phyloP scores from a whole-genome alignment of 2,797 vertebrate genomes.

The Odontamblyopus rebecca region DNA sequence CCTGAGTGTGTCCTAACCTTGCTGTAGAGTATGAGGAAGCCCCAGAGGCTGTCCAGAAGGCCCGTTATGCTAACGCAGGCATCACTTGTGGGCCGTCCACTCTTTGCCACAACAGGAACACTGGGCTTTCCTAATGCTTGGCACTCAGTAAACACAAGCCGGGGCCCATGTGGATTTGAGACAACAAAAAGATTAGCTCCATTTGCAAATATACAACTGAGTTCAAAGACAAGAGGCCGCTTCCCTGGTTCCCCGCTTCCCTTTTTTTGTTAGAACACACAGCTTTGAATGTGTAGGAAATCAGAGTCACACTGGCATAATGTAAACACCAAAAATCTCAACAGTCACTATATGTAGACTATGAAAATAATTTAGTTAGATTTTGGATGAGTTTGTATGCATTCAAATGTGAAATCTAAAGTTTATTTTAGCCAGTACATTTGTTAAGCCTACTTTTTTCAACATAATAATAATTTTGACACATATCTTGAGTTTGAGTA shows the following conservation, averaged over 20 bases:
- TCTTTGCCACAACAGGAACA: conserved; percentile 64
- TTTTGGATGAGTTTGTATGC: background rate
- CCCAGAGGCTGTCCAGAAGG: conserved; percentile 23
- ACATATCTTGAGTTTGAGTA: too few species aligned
- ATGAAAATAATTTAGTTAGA: background rate
- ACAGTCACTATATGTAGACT: background rate
- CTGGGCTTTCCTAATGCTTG: conserved; percentile 64
- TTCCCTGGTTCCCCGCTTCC: conserved; percentile 69
- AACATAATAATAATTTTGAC: too few species aligned
- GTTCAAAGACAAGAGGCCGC: conserved; percentile 69
- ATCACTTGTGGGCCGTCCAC: conserved; percentile 64
- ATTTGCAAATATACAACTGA: conserved; percentile 79
- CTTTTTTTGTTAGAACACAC: conserved; percentile 59
- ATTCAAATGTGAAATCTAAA: background rate
- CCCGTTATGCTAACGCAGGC: conserved; percentile 64
- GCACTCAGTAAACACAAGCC: conserved; percentile 67
- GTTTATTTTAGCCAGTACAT: background rate
- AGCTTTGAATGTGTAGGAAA: conserved; percentile 35
- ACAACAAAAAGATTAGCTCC: conserved; percentile 80
- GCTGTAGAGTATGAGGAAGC: background rate
- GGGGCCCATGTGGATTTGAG: conserved; percentile 75
- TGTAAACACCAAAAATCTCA: conserved; percentile 8
- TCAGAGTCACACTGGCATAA: conserved; percentile 8
- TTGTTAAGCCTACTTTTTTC: too few species aligned
- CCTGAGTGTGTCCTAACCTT: background rate